Base-by-base conservation (phyloP, 2,888 invertebrate species). In the Plusia festucae region DNA sequence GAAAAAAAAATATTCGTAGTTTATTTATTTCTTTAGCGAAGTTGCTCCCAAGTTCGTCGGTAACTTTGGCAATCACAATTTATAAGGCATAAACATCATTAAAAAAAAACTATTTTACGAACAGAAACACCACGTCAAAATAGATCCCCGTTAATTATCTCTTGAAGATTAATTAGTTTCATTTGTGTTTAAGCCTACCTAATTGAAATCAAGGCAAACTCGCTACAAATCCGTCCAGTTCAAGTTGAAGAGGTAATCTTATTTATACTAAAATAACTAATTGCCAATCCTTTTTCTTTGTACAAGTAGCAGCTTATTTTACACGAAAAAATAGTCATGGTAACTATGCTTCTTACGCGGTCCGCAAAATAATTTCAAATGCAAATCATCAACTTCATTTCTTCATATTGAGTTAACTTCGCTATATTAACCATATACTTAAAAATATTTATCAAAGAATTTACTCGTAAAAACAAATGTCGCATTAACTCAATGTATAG, bases 401-500 rank as follows among this genome's bases (percentile, higher is more conserved):
- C 8, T n/a, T 44, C 24, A 44, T 15, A n/a, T 32, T 15, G 20
- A 73, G 57, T 60, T 57, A 30, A 13, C 52, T 44, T 44, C 24
- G 16, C 56, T 27, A 56, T 13, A 16, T n/a, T 22, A 40, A 55
- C 22, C 55, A 0, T 16, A 20, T 68, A n/a, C n/a, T n/a, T n/a
- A 64, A 34, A 66, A 65, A 61, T 68, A 54, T 73, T 77, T 69
- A 63, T 55, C 53, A 71, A 73, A 69, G 64, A 75, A 76, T 71
- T 58, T n/a, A 51, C 55, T 68, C 60, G n/a, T 73, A 63, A 70
- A 70, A 73, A 68, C 15, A 20, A 60, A 73, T 59, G 56, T 60
- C 40, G 49, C 65, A 49, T 59, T 65, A 64, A 68, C 46, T 68
- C 54, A 67, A 59, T 62, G 52, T 60, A 65, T 56, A 30, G 30